Conservation (phyloP, 2,113 vertebrate genomes). For the Tragulus kanchil region DNA sequence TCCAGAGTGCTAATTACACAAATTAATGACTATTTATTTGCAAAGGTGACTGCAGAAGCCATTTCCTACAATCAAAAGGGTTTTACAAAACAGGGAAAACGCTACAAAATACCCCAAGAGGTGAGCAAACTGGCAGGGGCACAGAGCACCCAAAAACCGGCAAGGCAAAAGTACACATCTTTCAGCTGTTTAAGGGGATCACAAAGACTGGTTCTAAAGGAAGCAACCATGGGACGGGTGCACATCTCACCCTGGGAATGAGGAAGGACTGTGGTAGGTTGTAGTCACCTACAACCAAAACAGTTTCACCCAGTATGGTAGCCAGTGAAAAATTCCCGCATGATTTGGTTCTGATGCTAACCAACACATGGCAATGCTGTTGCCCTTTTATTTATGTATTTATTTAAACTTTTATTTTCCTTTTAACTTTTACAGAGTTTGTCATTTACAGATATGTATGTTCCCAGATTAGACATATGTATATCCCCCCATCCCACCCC, state of each 20-base stretch:
- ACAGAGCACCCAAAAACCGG: conserved; percentile 44
- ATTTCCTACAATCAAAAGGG: conserved; percentile 58
- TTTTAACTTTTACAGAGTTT: too few relatives aligned
- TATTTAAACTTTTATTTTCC: too few relatives aligned
- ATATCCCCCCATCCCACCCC: too few relatives aligned
- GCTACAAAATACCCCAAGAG: conserved; percentile 30
- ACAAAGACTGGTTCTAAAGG: conserved; percentile 41
- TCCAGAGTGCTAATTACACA: conserved; percentile 82
- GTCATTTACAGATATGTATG: too few relatives aligned
- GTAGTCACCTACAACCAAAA: not conserved
- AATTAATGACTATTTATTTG: conserved; percentile 76
- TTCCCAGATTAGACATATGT: too few relatives aligned
- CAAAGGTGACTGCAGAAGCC: conserved; percentile 65
- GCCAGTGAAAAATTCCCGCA: not conserved
- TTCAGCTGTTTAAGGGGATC: not conserved
- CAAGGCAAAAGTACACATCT: not conserved
- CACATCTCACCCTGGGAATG: not conserved
- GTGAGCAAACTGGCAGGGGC: not conserved
- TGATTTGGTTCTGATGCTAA: not conserved
- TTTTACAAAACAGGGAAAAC: conserved; percentile 71
- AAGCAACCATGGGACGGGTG: too few relatives aligned
- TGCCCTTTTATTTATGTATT: not conserved
- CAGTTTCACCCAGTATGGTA: not conserved
- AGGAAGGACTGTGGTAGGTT: not conserved
- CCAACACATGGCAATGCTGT: accelerated